A percentile compares a stretch with the other conserved stretches of the same genome.
phyloP scores from a whole-genome alignment of 1,140 invertebrate species.

The Ceratina japonica region DNA sequence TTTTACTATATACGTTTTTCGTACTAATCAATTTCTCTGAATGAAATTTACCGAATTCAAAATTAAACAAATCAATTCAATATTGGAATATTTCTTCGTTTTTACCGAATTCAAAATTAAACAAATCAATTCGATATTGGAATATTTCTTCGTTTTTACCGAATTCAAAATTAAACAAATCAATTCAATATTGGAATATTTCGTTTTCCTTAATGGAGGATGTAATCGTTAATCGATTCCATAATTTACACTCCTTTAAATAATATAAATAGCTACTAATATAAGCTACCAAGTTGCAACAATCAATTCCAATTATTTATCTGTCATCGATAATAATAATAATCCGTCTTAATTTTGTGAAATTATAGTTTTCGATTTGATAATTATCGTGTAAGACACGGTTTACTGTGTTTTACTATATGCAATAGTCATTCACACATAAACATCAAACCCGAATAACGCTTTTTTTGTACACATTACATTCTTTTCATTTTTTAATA shows the following conservation, averaged over 20 bases:
- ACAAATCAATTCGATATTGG: too few relatives aligned
- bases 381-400: neutral
- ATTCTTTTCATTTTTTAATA: neutral
- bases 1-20: neutral
- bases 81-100: neutral
- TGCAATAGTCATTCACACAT: neutral
- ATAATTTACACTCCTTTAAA: neutral
- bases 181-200: too few relatives aligned
- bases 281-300: slow-evolving; percentile 60
- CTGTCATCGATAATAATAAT: too few relatives aligned
- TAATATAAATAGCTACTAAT: slow-evolving; percentile 56
- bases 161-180: too few relatives aligned
- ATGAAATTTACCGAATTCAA: neutral
- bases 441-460: too few relatives aligned
- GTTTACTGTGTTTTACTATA: neutral
- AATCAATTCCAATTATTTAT: too few relatives aligned
- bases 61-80: slow-evolving; percentile 13
- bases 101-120: too few relatives aligned
- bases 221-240: too few relatives aligned
- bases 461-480: neutral
- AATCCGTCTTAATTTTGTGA: neutral
- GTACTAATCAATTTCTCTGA: neutral
- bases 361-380: neutral
- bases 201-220: too few relatives aligned
- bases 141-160: too few relatives aligned